These are phyloP conservation scores for Scotopteryx bipunctaria DNA, from an alignment of 2,888 invertebrate species.

Conservation along the genomic window DNA sequence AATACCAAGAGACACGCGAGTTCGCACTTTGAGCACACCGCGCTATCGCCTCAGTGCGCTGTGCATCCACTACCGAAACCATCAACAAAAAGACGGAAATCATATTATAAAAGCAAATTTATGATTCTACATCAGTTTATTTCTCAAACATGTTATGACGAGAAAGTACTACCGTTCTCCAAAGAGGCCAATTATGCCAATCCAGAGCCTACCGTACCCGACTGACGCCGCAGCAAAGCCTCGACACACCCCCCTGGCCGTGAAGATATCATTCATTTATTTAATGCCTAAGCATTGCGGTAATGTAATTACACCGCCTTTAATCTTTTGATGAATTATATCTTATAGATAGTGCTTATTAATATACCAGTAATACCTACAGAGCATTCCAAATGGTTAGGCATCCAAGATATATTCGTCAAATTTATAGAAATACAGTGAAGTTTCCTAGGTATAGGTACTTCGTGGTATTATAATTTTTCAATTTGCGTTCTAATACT, in stretches of 20 bases:
- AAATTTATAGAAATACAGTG: too few relatives aligned
- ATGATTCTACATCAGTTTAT: too few relatives aligned
- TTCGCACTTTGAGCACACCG: slow-evolving; percentile 52
- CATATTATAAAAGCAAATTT: too few relatives aligned
- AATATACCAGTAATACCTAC: slow-evolving; percentile 4
- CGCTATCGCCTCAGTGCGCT: slow-evolving; percentile 36
- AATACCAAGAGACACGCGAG: slow-evolving; percentile 67
- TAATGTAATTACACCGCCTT: slow-evolving; percentile 20
- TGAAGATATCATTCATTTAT: slow-evolving; percentile 16
- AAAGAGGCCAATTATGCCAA: too few relatives aligned
- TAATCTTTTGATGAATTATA: slow-evolving; percentile 15
- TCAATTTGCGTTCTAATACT: too few relatives aligned
- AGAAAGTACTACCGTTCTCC: too few relatives aligned
- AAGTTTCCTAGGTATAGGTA: too few relatives aligned
- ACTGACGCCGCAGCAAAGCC: background rate
- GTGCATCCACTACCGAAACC: background rate
- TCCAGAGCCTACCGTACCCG: too few relatives aligned
- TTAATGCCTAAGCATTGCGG: slow-evolving; percentile 7
- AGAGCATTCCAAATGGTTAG: background rate
- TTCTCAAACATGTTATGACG: background rate
- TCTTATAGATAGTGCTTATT: background rate
- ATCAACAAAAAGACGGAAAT: background rate
- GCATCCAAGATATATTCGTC: too few relatives aligned
- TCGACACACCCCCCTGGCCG: background rate
- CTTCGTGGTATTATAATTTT: too few relatives aligned